Evolutionary conservation across 2,797 vertebrate genomes (phyloP), one percentile per base, ranked within the genome.

Genomic region (Rhinoraja longicauda): DNA sequence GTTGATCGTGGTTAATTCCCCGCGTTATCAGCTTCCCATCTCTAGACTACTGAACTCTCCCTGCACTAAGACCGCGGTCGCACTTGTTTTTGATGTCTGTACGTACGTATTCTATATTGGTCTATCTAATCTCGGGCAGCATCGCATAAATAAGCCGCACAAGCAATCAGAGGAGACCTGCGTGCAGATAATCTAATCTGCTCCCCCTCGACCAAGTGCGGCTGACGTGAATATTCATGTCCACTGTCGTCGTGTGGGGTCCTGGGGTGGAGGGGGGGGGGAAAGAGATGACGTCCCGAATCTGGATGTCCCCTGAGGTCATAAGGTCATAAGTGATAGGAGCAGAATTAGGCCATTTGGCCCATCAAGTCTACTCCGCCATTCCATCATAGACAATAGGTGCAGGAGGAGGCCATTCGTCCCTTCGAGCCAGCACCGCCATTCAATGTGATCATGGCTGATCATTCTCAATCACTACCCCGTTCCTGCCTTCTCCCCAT

Each of bases 21-120:
- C n/a, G 64, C 17, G 62, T 67, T 67, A 88, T 88, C 84, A 88
- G 59, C n/a, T 88, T 17, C n/a, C 59, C n/a, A 88, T 88, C 84
- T 67, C 62, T 32, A 88, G 59, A 67, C n/a, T 64, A 88, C n/a
- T 88, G 62, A 88, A 88, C 84, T 88, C 62, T 67, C 84, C 10
- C 84, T 88, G 84, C 84, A 88, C 84, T 29, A 88, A 36, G 67
- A 67, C n/a, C 24, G 84, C 4, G 62, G 84, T 36, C 64, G 88
- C 62, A 67, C 67, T 88, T 88, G 64, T 32, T 21, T 72, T 53
- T 53, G 45, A 53, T 53, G 45, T 53, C 45, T 53, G 24, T 17
- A 64, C 17, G 32, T 36, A 36, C 62, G 8, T 67, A 32, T 88
- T 15, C 21, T 36, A 67, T 67, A 88, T 88, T 88, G 84, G 67